Evolutionary conservation across 2,113 vertebrate species (phyloP).

Genomic region (Chaetodon auriga): DNA sequence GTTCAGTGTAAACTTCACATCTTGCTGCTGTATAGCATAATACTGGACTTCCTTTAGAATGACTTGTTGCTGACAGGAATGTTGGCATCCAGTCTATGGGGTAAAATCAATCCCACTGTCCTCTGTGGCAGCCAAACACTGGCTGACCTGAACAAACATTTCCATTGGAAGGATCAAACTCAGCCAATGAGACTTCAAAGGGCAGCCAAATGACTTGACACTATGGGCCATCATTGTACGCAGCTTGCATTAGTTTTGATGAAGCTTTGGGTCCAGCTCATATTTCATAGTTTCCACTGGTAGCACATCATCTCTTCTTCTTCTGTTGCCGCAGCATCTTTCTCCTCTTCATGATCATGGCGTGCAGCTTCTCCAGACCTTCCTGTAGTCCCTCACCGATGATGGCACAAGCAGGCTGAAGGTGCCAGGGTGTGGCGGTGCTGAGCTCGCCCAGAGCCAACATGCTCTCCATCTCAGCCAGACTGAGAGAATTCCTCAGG

Average conservation of each 20-base stretch:
- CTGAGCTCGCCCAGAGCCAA: slow-evolving; percentile 91
- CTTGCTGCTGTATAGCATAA: slow-evolving; percentile 25
- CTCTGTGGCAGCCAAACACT: neutral
- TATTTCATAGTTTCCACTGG: neutral
- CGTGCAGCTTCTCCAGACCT: slow-evolving; percentile 92
- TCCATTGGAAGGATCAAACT: slow-evolving; percentile 60
- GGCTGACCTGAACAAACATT: slow-evolving; percentile 34
- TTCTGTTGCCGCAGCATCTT: slow-evolving; percentile 94
- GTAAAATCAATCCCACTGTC: slow-evolving; percentile 35
- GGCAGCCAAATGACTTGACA: slow-evolving; percentile 6
- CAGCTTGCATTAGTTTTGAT: neutral
- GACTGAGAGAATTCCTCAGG: slow-evolving; percentile 90
- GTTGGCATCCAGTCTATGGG: slow-evolving; percentile 34
- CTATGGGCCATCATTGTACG: neutral
- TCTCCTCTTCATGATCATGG: slow-evolving; percentile 93
- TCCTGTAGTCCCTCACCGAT: slow-evolving; percentile 95
- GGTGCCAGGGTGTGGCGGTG: slow-evolving; percentile 92
- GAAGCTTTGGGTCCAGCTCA: slow-evolving; percentile 21
- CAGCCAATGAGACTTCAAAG: slow-evolving; percentile 27
- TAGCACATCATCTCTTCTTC: slow-evolving; percentile 89
- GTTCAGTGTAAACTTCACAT: slow-evolving; percentile 40
- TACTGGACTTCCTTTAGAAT: slow-evolving; percentile 38
- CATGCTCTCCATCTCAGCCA: slow-evolving; percentile 91
- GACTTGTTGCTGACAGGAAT: slow-evolving; percentile 21
- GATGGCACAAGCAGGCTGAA: slow-evolving; percentile 95